These are phyloP conservation scores for Gracilinanus agilis DNA, from an alignment of 2,113 vertebrate species.

Conservation along the genomic window DNA sequence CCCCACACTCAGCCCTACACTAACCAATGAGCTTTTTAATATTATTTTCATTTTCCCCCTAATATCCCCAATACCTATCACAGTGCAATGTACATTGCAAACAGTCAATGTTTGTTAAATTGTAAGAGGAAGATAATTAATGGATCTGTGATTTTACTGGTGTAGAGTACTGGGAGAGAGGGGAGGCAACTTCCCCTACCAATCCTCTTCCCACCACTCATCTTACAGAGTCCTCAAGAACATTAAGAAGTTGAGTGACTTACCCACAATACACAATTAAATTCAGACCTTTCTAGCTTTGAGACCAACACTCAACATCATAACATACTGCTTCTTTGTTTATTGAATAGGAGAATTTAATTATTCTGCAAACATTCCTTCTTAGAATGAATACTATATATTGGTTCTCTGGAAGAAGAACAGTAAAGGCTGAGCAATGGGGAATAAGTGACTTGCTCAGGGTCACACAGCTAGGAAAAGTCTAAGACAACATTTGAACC, in stretches of 20 bases:
- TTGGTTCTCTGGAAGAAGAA: too few species aligned
- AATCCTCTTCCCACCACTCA: background rate
- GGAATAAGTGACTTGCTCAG: too few species aligned
- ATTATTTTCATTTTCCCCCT: too few species aligned
- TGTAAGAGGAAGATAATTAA: background rate
- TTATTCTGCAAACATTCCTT: background rate
- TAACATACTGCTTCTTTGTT: background rate
- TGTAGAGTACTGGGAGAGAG: background rate
- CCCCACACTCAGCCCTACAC: background rate
- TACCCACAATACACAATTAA: background rate
- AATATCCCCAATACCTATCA: background rate
- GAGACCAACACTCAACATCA: background rate
- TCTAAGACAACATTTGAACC: too few species aligned
- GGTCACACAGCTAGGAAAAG: too few species aligned
- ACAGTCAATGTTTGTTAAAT: background rate
- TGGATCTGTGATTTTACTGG: background rate
- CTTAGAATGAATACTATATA: background rate
- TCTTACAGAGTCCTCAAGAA: background rate
- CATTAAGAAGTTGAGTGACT: background rate
- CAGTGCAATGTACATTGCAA: background rate
- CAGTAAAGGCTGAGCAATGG: too few species aligned
- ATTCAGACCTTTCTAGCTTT: background rate
- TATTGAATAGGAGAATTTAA: background rate
- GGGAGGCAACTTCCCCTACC: background rate
- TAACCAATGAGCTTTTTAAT: background rate